A percentile compares a stretch with the other conserved stretches of the same genome.
Evolutionary conservation across 2,888 invertebrate species (phyloP).

Genomic region (Hypomecis atomaria): DNA sequence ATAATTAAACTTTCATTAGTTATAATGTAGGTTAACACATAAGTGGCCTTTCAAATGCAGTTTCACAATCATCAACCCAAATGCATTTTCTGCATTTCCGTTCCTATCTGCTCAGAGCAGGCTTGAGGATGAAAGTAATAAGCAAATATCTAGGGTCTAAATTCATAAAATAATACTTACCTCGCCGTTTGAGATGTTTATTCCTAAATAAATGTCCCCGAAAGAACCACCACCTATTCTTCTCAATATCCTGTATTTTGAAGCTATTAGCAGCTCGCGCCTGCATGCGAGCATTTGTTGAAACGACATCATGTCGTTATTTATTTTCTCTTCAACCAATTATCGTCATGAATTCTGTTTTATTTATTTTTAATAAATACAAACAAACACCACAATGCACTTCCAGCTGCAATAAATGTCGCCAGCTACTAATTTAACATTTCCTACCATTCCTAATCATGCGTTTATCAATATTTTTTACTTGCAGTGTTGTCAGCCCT

Average conservation of each 20-base stretch:
- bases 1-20: slow-evolving; percentile 36
- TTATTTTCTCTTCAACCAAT: slow-evolving; percentile 29
- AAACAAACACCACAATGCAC: slow-evolving; percentile 49
- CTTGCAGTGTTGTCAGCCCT: no score
- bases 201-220: slow-evolving; percentile 98
- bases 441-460: slow-evolving; percentile 18
- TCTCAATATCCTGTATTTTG: slow-evolving; percentile 95
- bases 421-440: slow-evolving; percentile 35
- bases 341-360: slow-evolving; percentile 40
- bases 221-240: slow-evolving; percentile 99
- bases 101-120: neutral
- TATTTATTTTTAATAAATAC: slow-evolving; percentile 44
- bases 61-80: slow-evolving; percentile 39
- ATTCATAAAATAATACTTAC: slow-evolving; percentile 72
- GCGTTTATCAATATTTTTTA: no score
- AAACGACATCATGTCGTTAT: slow-evolving; percentile 46
- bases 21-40: slow-evolving; percentile 49
- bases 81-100: slow-evolving; percentile 27
- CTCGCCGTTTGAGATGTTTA: slow-evolving; percentile 94
- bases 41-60: slow-evolving; percentile 44
- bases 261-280: slow-evolving; percentile 48
- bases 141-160: slow-evolving; percentile 14
- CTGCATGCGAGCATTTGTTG: slow-evolving; percentile 47
- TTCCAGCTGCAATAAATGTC: slow-evolving; percentile 45
- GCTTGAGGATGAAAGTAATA: neutral